Conservation (phyloP, 2,113 vertebrate species). For the Mesitornis unicolor region DNA sequence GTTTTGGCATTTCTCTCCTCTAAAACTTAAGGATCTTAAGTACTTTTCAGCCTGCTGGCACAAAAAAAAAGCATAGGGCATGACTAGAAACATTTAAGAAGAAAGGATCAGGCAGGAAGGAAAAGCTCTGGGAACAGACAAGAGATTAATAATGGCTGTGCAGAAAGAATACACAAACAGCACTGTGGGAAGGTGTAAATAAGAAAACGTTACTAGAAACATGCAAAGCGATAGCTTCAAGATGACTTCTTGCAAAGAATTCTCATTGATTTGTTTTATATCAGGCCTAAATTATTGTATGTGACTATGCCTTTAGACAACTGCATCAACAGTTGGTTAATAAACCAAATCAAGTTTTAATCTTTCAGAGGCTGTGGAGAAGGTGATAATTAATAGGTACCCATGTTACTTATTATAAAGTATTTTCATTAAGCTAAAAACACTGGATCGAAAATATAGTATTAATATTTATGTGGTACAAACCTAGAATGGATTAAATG, state of each 20-base stretch:
- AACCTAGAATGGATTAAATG: background rate
- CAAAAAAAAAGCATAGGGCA: background rate
- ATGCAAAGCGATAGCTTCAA: background rate
- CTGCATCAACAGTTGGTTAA: background rate
- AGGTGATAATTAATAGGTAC: background rate
- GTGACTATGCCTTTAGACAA: background rate
- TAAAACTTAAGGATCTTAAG: background rate
- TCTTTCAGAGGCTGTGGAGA: background rate
- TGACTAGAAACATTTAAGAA: background rate
- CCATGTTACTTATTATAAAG: background rate
- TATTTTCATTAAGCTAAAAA: slow-evolving; percentile 34
- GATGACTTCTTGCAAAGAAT: background rate
- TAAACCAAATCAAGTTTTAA: background rate
- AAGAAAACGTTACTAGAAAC: background rate
- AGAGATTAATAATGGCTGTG: background rate
- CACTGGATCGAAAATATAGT: background rate
- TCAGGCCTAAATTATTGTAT: background rate
- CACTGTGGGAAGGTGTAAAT: background rate
- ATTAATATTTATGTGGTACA: background rate
- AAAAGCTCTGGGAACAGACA: background rate
- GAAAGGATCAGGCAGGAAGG: background rate
- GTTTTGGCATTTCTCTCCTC: background rate
- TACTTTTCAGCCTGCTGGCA: background rate
- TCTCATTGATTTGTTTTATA: background rate
- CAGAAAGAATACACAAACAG: background rate